Percentiles rank a stretch among this genome's conserved stretches.
These are phyloP conservation scores for Nysson spinosus DNA, from an alignment of 2,888 invertebrate genomes.

Conservation along the genomic window DNA sequence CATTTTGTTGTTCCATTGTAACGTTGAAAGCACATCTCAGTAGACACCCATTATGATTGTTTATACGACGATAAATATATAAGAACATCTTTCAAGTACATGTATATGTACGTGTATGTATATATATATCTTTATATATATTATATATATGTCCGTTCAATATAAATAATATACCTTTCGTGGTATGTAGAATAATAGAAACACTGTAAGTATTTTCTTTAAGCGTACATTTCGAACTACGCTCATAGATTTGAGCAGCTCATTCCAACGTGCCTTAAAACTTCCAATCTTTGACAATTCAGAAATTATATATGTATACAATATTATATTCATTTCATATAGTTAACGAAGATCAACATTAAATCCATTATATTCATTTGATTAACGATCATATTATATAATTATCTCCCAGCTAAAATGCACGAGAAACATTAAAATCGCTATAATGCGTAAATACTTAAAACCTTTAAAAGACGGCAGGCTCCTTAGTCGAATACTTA, in stretches of 20 bases:
- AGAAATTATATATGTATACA: constrained; percentile 32
- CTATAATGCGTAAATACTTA: constrained; percentile 20
- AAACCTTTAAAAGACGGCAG: constrained; percentile 37
- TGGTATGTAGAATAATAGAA: constrained; percentile 57
- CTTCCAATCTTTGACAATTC: constrained; percentile 31
- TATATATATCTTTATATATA: constrained; percentile 19
- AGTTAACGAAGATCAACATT: constrained; percentile 49
- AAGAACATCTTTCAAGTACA: constrained; percentile 47
- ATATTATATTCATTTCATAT: constrained; percentile 35
- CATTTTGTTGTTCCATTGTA: constrained; percentile 18
- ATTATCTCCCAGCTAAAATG: constrained; percentile 8
- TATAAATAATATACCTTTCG: constrained; percentile 31
- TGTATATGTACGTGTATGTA: constrained; percentile 20
- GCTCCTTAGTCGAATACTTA: constrained; percentile 43
- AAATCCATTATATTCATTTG: constrained; percentile 30
- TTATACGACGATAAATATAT: constrained; percentile 51
- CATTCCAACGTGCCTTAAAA: constrained; percentile 35
- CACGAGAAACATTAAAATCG: constrained; percentile 32
- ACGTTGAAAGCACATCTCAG: constrained; percentile 36
- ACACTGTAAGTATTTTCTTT: constrained; percentile 65
- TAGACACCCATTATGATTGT: constrained; percentile 59
- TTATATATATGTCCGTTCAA: constrained; percentile 6
- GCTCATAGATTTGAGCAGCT: constrained; percentile 52
- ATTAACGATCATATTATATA: constrained; percentile 14
- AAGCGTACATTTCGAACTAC: constrained; percentile 68